A percentile compares a stretch with the other conserved stretches of the same genome.
Evolutionary conservation across 64 coral and sea anemone species (phyloP).

Genomic region (Pocillopora verrucosa): DNA sequence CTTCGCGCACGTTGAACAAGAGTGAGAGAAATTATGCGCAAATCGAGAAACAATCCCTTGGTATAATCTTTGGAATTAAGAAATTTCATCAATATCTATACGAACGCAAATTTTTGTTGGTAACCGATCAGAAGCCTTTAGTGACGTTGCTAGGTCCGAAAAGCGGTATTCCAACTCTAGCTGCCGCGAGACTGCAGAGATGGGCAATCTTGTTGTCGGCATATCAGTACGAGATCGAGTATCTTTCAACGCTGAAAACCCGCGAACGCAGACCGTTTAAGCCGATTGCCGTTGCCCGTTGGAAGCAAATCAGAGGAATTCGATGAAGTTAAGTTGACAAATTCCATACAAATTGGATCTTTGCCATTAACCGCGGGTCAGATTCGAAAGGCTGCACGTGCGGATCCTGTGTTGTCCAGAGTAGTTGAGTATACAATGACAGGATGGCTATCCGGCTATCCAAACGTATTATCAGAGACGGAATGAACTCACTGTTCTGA

Average conservation of each 20-base stretch:
- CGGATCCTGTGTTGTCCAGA: no score
- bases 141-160: neutral
- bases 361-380: no score
- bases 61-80: neutral
- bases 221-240: conserved; percentile 1
- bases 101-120: neutral
- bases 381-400: no score
- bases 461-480: no score
- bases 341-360: no score
- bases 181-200: neutral
- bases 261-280: neutral
- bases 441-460: no score
- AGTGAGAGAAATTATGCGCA: conserved; percentile 27
- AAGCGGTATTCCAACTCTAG: neutral
- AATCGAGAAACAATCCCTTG: conserved; percentile 21
- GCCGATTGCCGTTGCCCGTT: no score
- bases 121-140: conserved; percentile 2
- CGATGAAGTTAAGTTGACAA: no score
- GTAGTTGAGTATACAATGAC: no score
- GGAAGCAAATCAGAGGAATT: no score
- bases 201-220: conserved; percentile 2
- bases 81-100: conserved; percentile 20
- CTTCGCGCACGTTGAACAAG: no score
- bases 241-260: neutral
- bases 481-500: no score